A percentile compares a stretch with the other conserved stretches of the same genome.
These are phyloP conservation scores for Sciurus vulgaris DNA, from an alignment of 2,797 vertebrate genomes.

Conservation along the genomic window DNA sequence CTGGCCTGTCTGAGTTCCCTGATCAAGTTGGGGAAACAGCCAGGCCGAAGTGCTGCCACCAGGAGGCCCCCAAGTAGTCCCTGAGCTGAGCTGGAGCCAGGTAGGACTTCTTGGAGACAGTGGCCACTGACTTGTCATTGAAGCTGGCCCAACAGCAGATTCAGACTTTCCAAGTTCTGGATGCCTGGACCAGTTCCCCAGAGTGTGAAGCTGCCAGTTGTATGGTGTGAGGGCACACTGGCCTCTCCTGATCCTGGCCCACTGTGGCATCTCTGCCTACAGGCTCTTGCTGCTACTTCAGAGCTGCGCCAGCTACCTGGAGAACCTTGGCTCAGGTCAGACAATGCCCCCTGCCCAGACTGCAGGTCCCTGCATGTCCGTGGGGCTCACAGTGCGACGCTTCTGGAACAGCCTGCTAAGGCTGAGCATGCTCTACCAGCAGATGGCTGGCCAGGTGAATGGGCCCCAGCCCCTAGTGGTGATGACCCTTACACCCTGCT, in stretches of 20 bases:
- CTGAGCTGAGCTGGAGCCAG: too few relatives aligned
- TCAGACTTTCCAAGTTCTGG: background rate
- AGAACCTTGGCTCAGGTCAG: constrained; percentile 83
- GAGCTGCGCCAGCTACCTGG: constrained; percentile 91
- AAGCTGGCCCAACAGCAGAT: background rate
- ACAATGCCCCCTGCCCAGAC: constrained; percentile 68
- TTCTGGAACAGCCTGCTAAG: constrained; percentile 93
- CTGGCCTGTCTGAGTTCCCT: background rate
- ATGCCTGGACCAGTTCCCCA: background rate
- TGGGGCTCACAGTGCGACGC: constrained; percentile 92
- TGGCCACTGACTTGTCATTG: background rate
- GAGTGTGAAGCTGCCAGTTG: background rate
- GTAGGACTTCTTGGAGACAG: background rate
- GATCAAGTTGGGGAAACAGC: background rate
- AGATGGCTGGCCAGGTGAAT: constrained; percentile 84
- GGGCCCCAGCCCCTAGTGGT: background rate
- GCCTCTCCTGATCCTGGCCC: background rate
- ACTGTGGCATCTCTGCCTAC: constrained; percentile 28
- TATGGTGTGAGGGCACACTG: background rate
- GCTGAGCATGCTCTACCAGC: constrained; percentile 83
- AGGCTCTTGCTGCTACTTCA: constrained; percentile 96
- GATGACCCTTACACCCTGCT: background rate
- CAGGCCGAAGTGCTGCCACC: background rate
- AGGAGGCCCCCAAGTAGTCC: background rate
- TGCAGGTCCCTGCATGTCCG: constrained; percentile 89